Evolutionary conservation across 2,888 invertebrate species (phyloP), one percentile per base, ranked within the genome.

Genomic region (Metallyticus violacea): DNA sequence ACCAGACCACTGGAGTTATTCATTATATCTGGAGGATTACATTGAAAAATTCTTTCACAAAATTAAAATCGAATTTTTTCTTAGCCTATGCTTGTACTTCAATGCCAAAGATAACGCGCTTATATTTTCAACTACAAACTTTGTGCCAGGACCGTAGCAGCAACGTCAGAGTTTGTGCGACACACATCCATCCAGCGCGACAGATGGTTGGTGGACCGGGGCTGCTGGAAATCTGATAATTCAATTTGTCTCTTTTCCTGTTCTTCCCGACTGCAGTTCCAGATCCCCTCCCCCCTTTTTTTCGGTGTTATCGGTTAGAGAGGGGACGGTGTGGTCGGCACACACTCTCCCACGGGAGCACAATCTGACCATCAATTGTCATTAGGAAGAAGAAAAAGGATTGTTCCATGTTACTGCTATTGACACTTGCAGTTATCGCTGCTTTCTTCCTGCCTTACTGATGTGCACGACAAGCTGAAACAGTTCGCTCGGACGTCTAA

Each of bases 311-410:
- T 62, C 40, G 40, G 40, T 62, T 62, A 62, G 40, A 62, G 40
- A 62, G 40, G 15, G 40, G 26, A n/a, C 26, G 83, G 76, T 62
- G 26, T 81, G 40, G 62, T 81, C 62, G 81, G 81, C 81, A n/a
- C 62, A 9, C n/a, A 27, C 27, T 77, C 76, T 83, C 83, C 77
- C 83, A 7, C 83, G 83, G 83, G 83, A 83, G 77, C 25, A 27
- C 83, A 76, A 83, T 83, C 83, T 83, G 77, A 25, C 28, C 83
- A 83, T 83, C 83, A 83, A 77, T 77, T 83, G 83, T 83, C 83
- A 77, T 83, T 83, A 83, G 77, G 15, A 62, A 15, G 15, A 62
- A 62, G 40, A 62, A 62, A 40, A 62, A 62, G 76, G 82, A 82
- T 76, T 62, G 82, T 76, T 76, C 76, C 22, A 6, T 6, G 82